Evolutionary conservation across 2,113 vertebrate genomes (phyloP).

Genomic region (Oreotragus oreotragus): DNA sequence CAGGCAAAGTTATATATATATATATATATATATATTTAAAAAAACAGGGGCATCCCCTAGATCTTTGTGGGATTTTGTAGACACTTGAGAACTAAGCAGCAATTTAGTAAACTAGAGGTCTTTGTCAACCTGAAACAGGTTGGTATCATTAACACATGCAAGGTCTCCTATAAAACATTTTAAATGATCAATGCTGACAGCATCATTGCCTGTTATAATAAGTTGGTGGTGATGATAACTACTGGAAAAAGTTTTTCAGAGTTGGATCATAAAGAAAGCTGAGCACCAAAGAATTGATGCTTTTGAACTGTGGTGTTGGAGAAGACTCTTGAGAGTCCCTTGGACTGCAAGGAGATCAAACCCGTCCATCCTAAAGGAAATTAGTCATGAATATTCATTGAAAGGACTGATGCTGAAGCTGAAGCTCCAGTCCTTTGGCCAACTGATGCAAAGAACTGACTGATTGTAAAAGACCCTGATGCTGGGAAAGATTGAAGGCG

Average conservation of each 20-base stretch:
- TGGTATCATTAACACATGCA: not conserved
- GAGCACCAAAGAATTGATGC: not conserved
- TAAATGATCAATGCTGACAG: not conserved
- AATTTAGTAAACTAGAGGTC: not conserved
- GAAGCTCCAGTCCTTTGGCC: not conserved
- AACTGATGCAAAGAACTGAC: not conserved
- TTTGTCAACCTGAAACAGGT: not conserved
- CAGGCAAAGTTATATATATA: not conserved
- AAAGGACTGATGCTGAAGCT: not conserved
- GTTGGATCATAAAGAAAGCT: not conserved
- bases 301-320: not conserved
- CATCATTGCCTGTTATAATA: not conserved
- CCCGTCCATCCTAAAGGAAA: not conserved
- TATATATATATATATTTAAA: too few species aligned
- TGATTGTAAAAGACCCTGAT: not conserved
- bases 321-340: not conserved
- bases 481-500: not conserved
- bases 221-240: not conserved
- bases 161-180: not conserved
- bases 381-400: not conserved
- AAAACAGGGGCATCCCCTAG: not conserved
- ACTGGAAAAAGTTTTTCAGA: not conserved
- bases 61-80: not conserved
- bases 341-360: not conserved
- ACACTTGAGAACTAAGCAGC: not conserved